Evolutionary conservation across 2,113 vertebrate species (phyloP).

Genomic region (Dolichotis patagonum): DNA sequence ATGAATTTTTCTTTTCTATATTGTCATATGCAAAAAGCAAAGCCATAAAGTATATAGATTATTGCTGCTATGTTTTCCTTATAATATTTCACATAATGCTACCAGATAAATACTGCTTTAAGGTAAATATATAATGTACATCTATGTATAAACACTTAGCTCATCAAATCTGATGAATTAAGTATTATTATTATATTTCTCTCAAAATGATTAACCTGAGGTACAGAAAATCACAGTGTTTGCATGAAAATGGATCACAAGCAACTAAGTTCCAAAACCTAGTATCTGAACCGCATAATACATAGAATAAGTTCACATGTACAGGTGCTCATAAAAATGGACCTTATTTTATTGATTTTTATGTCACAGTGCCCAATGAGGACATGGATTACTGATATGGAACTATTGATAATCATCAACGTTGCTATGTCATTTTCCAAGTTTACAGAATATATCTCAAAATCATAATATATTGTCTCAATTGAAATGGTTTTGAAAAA

Average conservation of each 20-base stretch:
- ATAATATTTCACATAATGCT: background rate
- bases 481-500: background rate
- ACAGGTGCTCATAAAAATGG: background rate
- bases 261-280: background rate
- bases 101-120: background rate
- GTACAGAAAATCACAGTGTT: background rate
- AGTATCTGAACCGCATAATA: background rate
- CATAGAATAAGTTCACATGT: background rate
- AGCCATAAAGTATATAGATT: background rate
- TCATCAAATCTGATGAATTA: background rate
- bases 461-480: background rate
- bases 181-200: background rate
- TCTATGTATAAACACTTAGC: background rate
- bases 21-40: background rate
- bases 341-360: background rate
- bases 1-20: background rate
- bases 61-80: background rate
- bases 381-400: background rate
- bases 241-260: background rate
- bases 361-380: background rate
- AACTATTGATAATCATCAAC: background rate
- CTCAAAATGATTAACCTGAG: background rate
- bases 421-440: constrained; percentile 24
- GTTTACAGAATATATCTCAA: background rate
- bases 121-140: background rate